Percentiles rank a stretch among this genome's conserved stretches.
Evolutionary conservation across 1,140 invertebrate species (phyloP).

Genomic region (Pachyrhynchus sulphureomaculatus): DNA sequence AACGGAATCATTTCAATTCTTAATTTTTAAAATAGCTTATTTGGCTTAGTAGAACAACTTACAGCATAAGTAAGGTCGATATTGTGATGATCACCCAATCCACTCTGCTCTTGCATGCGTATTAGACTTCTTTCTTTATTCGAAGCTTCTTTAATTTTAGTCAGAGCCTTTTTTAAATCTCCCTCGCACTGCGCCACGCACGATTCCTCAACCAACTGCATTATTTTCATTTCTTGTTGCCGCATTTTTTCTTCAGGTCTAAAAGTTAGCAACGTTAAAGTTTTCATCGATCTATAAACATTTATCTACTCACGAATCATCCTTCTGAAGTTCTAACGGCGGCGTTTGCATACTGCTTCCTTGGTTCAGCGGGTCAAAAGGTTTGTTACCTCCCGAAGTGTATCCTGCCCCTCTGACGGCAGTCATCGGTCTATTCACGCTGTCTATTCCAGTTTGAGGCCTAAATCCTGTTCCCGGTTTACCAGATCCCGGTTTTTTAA

Average conservation of each 20-base stretch:
- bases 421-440: constrained; percentile 78
- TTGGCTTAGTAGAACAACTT: too few relatives aligned
- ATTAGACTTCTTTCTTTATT: constrained; percentile 89
- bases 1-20: too few relatives aligned
- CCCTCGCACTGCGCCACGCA: constrained; percentile 60
- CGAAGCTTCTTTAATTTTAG: constrained; percentile 95
- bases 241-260: constrained; percentile 86
- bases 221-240: constrained; percentile 78
- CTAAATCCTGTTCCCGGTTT: constrained; percentile 41
- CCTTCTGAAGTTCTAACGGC: constrained; percentile 67
- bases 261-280: too few relatives aligned
- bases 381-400: constrained; percentile 61
- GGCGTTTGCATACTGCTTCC: constrained; percentile 57
- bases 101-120: constrained; percentile 85
- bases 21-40: too few relatives aligned
- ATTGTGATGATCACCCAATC: constrained; percentile 84
- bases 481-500: constrained; percentile 37
- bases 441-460: constrained; percentile 38
- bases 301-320: constrained; percentile 73
- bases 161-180: constrained; percentile 63
- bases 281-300: too few relatives aligned
- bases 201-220: constrained; percentile 82
- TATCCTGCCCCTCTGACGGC: constrained; percentile 95
- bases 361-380: constrained; percentile 81
- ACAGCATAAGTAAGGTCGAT: constrained; percentile 93